Conservation (phyloP, 2,888 invertebrate genomes). For the Ischnus inquisitorius region DNA sequence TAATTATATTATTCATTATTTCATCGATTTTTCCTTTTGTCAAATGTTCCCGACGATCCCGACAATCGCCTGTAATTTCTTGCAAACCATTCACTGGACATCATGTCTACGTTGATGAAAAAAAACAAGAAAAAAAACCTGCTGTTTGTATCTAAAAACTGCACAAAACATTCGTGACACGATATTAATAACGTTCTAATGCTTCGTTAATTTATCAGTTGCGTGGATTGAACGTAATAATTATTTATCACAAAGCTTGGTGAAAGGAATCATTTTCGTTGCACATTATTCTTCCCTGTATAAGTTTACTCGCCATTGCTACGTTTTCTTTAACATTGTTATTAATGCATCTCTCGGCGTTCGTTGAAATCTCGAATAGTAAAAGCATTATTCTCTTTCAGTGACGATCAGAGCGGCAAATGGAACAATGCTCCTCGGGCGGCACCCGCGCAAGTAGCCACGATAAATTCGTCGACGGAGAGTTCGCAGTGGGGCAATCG, state of each 20-base stretch:
- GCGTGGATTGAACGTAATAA: neutral
- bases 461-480: constrained; percentile 41
- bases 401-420: constrained; percentile 66
- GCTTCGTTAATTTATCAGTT: neutral
- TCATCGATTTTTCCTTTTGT: too few species aligned
- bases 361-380: neutral
- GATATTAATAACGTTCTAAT: constrained; percentile 12
- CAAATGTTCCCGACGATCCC: too few species aligned
- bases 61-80: too few species aligned
- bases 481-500: constrained; percentile 72
- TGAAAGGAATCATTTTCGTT: constrained; percentile 64
- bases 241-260: constrained; percentile 39
- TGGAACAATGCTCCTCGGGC: constrained; percentile 63
- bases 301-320: constrained; percentile 4
- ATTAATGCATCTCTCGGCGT: neutral
- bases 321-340: constrained; percentile 6
- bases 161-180: constrained; percentile 57
- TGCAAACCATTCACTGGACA: too few species aligned
- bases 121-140: neutral
- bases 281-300: constrained; percentile 6
- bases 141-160: constrained; percentile 45
- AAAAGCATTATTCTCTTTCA: constrained; percentile 52
- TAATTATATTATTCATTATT: too few species aligned
- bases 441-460: constrained; percentile 32
- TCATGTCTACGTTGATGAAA: too few species aligned